Evolutionary conservation across 2,888 invertebrate species (phyloP).

Genomic region (Idaea aversata): DNA sequence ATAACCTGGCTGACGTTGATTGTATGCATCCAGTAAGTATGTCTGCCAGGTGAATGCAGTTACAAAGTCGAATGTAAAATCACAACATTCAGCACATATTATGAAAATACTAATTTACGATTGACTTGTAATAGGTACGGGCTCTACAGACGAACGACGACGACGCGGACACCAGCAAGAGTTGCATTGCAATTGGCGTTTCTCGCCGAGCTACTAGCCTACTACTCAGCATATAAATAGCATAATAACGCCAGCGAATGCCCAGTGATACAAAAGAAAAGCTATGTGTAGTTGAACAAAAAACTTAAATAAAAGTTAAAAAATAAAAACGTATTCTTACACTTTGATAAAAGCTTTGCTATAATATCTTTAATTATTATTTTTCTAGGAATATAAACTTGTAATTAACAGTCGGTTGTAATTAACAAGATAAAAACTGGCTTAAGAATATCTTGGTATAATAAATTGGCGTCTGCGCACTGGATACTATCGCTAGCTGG

Average conservation of each 20-base stretch:
- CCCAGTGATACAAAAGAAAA: too few species aligned
- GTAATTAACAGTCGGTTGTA: slow-evolving; percentile 3
- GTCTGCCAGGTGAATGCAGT: neutral
- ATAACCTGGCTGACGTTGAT: slow-evolving; percentile 2
- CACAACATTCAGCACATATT: neutral
- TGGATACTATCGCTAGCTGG: slow-evolving; percentile 1
- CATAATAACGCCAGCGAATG: too few species aligned
- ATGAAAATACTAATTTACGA: neutral
- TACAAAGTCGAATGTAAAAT: neutral
- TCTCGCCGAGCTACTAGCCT: too few species aligned
- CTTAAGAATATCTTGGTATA: slow-evolving; percentile 3
- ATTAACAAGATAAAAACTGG: slow-evolving; percentile 5
- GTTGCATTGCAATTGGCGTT: too few species aligned
- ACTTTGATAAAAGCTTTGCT: neutral
- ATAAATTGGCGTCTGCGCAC: slow-evolving; percentile 4
- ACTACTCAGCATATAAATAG: too few species aligned
- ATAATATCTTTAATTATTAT: neutral
- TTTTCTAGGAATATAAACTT: neutral
- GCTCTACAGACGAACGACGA: neutral
- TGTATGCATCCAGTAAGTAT: neutral
- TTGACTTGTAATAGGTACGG: neutral
- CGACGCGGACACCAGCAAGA: too few species aligned
- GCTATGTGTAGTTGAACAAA: too few species aligned
- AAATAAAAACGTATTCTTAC: neutral
- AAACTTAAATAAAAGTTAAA: too few species aligned